These are phyloP conservation scores for Luehdorfia chinensis DNA, from an alignment of 1,140 invertebrate species.

Conservation along the genomic window DNA sequence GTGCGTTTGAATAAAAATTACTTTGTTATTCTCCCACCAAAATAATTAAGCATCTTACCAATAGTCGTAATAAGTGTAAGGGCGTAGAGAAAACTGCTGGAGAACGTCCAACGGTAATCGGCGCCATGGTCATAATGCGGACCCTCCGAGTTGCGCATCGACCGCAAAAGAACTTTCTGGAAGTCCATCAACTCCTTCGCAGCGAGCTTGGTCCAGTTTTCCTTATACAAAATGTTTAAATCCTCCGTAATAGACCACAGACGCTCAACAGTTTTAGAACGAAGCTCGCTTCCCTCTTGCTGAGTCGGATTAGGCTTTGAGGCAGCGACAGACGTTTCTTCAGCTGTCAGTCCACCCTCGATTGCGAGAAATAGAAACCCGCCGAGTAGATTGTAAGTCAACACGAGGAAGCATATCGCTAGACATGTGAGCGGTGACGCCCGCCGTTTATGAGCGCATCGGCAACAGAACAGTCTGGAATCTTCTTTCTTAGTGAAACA, in stretches of 20 bases:
- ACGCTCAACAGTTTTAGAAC: slow-evolving; percentile 84
- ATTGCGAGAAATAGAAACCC: slow-evolving; percentile 94
- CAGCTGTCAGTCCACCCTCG: slow-evolving; percentile 80
- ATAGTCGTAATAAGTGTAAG: slow-evolving; percentile 97
- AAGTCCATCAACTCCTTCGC: slow-evolving; percentile 91
- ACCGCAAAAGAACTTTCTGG: slow-evolving; percentile 79
- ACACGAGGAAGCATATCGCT: slow-evolving; percentile 90
- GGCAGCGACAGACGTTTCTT: slow-evolving; percentile 79
- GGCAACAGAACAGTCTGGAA: slow-evolving; percentile 43
- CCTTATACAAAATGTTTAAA: slow-evolving; percentile 94
- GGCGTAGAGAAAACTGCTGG: slow-evolving; percentile 95
- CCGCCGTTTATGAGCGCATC: slow-evolving; percentile 52
- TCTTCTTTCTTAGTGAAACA: slow-evolving; percentile 36
- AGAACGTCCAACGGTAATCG: slow-evolving; percentile 91
- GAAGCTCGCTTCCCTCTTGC: slow-evolving; percentile 65
- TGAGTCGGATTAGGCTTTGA: slow-evolving; percentile 79
- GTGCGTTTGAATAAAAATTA: too few species aligned
- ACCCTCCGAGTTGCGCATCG: slow-evolving; percentile 40
- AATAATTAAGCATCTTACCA: too few species aligned
- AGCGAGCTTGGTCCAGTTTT: slow-evolving; percentile 94
- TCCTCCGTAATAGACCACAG: slow-evolving; percentile 96
- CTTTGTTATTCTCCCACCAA: too few species aligned
- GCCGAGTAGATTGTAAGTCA: slow-evolving; percentile 93
- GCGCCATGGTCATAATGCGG: slow-evolving; percentile 60
- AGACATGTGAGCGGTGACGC: slow-evolving; percentile 67